Percentiles rank a stretch among this genome's conserved stretches.
Conservation (phyloP, 2,113 vertebrate genomes). For the Eudorcas thomsonii region DNA sequence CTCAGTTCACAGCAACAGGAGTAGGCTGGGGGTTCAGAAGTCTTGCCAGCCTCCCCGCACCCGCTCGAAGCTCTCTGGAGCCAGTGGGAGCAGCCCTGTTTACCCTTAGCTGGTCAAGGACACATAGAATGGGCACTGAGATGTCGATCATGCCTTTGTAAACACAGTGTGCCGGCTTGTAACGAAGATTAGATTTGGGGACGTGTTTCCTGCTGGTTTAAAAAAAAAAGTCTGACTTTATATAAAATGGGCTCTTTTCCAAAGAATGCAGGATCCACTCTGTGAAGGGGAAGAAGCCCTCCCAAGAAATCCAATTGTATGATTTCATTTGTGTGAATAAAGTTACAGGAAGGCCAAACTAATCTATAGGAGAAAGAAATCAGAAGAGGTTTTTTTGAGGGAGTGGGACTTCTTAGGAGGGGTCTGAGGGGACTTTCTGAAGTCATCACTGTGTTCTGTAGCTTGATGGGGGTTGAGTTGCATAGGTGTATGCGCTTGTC, state of each 20-base stretch:
- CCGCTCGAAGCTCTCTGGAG: background rate
- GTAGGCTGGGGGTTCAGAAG: background rate
- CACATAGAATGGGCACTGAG: background rate
- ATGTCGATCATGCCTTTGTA: background rate
- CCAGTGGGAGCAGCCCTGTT: background rate
- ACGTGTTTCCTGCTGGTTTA: background rate
- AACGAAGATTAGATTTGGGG: background rate
- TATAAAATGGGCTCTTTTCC: background rate
- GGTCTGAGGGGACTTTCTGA: background rate
- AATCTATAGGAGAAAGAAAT: background rate
- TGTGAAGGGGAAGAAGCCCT: background rate
- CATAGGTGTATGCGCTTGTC: accelerated
- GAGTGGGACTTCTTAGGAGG: background rate
- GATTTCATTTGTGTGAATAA: background rate
- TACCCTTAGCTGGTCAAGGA: background rate
- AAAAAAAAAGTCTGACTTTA: background rate
- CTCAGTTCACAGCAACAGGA: background rate
- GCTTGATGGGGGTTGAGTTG: background rate
- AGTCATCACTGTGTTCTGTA: background rate
- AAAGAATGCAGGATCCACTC: background rate
- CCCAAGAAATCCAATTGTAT: background rate
- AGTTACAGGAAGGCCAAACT: background rate
- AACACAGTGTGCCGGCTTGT: background rate
- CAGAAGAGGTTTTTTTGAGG: background rate
- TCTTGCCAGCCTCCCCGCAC: background rate